Evolutionary conservation across 2,797 vertebrate genomes (phyloP).

Genomic region (Gambelia wislizenii): DNA sequence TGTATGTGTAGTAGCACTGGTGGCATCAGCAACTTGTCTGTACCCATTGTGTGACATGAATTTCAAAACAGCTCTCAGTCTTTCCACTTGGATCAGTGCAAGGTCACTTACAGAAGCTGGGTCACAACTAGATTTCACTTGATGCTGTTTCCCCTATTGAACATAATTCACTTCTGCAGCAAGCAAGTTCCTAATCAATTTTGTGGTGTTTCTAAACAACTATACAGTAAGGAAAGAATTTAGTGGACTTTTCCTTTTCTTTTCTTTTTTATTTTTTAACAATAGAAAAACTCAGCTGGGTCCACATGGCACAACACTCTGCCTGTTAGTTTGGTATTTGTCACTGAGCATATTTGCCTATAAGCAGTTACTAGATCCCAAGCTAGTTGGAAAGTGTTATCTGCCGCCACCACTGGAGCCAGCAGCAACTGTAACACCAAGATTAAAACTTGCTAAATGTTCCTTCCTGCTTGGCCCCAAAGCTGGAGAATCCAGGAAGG

Average conservation of each 20-base stretch:
- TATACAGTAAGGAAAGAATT: neutral
- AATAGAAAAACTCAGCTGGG: neutral
- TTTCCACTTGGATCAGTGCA: neutral
- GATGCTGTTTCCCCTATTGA: neutral
- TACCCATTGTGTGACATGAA: neutral
- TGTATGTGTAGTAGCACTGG: neutral
- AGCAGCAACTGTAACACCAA: constrained; percentile 14
- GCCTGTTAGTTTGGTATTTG: neutral
- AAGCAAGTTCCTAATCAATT: neutral
- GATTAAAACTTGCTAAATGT: constrained; percentile 28
- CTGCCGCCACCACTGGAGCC: neutral
- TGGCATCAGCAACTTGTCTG: neutral
- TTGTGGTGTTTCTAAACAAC: neutral
- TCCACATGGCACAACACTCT: neutral
- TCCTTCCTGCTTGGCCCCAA: constrained; percentile 18
- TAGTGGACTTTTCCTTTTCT: neutral
- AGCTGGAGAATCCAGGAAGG: constrained; percentile 12
- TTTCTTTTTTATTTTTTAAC: neutral
- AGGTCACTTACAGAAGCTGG: constrained; percentile 4
- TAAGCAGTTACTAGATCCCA: constrained; percentile 10
- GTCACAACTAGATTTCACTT: neutral
- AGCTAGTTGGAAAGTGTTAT: constrained; percentile 6
- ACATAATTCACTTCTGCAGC: neutral
- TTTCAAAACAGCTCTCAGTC: neutral
- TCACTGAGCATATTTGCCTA: neutral